A percentile compares a stretch with the other conserved stretches of the same genome.
phyloP scores from a whole-genome alignment of 2,113 vertebrate species.

The Muntiacus reevesi region DNA sequence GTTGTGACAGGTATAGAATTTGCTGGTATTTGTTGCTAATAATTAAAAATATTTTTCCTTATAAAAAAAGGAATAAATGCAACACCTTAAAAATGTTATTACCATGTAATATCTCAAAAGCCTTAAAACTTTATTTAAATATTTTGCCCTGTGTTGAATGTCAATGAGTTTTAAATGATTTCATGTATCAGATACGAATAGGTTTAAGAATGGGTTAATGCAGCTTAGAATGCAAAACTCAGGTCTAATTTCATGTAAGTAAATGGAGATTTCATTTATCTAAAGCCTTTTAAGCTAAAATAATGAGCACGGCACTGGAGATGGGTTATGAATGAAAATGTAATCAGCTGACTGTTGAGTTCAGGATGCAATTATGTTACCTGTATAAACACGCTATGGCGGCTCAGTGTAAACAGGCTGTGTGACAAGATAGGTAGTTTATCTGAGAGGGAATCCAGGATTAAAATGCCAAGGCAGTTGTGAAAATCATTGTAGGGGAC shows the following conservation, averaged over 20 bases:
- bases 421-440: not conserved
- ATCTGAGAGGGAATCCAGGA: not conserved
- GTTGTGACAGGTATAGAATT: not conserved
- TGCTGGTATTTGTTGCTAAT: not conserved
- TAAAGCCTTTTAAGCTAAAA: conserved; percentile 37
- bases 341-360: conserved; percentile 47
- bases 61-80: not conserved
- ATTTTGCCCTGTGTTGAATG: not conserved
- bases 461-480: not conserved
- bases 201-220: not conserved
- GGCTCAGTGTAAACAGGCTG: not conserved
- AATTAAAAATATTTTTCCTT: not conserved
- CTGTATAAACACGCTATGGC: conserved; percentile 47
- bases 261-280: conserved; percentile 17
- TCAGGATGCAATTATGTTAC: conserved; percentile 63
- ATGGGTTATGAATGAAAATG: conserved; percentile 43
- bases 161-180: not conserved
- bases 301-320: not conserved
- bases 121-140: not conserved
- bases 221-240: conserved; percentile 11
- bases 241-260: conserved; percentile 54
- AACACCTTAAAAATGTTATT: not conserved
- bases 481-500: not conserved
- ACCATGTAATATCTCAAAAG: not conserved
- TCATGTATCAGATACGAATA: not conserved